Evolutionary conservation across 2,113 vertebrate species (phyloP).

Genomic region (Ranitomeya variabilis): DNA sequence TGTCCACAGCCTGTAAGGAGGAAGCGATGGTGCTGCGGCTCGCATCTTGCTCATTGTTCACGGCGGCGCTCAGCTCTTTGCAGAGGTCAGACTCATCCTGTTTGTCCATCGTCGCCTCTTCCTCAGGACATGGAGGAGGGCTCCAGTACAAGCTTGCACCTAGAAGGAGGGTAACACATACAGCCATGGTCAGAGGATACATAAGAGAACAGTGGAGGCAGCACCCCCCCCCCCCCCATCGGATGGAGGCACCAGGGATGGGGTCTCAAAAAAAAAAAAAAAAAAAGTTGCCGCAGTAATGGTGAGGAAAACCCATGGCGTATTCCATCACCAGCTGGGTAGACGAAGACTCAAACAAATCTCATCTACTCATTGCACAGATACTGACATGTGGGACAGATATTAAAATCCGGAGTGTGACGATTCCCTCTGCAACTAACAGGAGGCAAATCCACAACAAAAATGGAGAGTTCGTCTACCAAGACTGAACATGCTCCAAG

Average conservation of each 20-base stretch:
- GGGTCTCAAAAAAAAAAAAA: not conserved
- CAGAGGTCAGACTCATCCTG: slow-evolving; percentile 74
- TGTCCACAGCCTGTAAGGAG: slow-evolving; percentile 75
- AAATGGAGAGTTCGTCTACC: too few relatives aligned
- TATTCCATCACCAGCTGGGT: too few relatives aligned
- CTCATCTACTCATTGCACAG: too few relatives aligned
- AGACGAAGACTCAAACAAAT: too few relatives aligned
- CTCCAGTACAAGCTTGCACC: slow-evolving; percentile 93
- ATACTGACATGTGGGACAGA: too few relatives aligned
- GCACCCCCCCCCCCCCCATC: not conserved
- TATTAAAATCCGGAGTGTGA: too few relatives aligned
- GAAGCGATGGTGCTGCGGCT: slow-evolving; percentile 71
- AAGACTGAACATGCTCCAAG: too few relatives aligned
- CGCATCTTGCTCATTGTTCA: slow-evolving; percentile 68
- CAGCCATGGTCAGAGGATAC: not conserved
- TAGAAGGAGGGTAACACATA: slow-evolving; percentile 59
- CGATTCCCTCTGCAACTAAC: too few relatives aligned
- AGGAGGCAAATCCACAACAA: too few relatives aligned
- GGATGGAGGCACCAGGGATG: not conserved
- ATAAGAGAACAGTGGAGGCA: not conserved
- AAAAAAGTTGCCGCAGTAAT: not conserved
- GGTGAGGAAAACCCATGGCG: too few relatives aligned
- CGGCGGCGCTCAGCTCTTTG: slow-evolving; percentile 73
- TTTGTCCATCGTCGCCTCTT: slow-evolving; percentile 59
- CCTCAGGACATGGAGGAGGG: slow-evolving; percentile 62